phyloP scores from a whole-genome alignment of 2,113 vertebrate genomes.

The Balaenoptera acutorostrata region DNA sequence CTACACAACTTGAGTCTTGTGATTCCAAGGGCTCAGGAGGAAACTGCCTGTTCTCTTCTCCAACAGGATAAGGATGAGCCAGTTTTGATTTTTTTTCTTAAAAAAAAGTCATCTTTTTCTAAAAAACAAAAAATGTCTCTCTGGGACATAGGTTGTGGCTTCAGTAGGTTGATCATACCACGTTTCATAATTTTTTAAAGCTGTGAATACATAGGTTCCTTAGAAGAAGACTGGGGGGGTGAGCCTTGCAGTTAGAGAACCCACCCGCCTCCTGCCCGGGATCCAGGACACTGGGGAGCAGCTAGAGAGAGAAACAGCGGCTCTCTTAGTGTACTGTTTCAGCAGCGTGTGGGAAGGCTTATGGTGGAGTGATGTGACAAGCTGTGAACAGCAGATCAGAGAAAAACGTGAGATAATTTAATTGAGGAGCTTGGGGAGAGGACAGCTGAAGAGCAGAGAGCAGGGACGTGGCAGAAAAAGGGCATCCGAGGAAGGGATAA shows the following conservation, averaged over 20 bases:
- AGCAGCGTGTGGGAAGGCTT: constrained; percentile 67
- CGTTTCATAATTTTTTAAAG: neutral
- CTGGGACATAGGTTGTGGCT: neutral
- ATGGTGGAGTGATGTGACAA: constrained; percentile 50
- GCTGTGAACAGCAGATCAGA: constrained; percentile 70
- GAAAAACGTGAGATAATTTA: constrained; percentile 73
- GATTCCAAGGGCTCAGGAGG: neutral
- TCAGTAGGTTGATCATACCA: neutral
- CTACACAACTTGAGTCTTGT: neutral
- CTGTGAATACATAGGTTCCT: neutral
- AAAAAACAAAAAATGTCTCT: no score
- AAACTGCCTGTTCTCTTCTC: neutral
- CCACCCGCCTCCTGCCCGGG: accelerated
- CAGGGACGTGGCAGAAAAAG: constrained; percentile 50
- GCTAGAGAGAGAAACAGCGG: neutral
- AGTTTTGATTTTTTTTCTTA: neutral
- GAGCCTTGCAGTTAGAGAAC: neutral
- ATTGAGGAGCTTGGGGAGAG: constrained; percentile 62
- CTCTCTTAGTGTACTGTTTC: constrained; percentile 25
- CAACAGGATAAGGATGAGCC: neutral
- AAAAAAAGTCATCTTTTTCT: no score
- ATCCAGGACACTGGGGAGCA: neutral
- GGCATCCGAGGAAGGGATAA: constrained; percentile 55
- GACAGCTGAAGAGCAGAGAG: constrained; percentile 58
- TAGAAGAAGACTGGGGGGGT: neutral